Evolutionary conservation across 2,888 invertebrate species (phyloP).

Genomic region (Philhelius pedissequus): DNA sequence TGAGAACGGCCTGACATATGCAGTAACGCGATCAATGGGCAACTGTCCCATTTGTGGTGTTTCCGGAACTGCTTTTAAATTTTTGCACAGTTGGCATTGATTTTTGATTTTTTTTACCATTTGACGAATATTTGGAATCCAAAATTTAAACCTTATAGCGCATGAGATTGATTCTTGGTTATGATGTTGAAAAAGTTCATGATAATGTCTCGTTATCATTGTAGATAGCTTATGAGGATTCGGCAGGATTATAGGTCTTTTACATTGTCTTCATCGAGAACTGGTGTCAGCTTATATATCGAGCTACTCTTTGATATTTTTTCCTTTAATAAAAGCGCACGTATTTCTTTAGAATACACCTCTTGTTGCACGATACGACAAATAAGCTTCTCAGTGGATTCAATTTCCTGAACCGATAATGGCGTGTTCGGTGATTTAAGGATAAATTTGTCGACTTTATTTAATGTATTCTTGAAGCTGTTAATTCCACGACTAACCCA

Average conservation of each 20-base stretch:
- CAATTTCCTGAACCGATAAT: not conserved
- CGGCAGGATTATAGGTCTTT: not conserved
- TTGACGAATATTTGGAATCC: too few relatives aligned
- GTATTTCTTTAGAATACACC: slow-evolving; percentile 7
- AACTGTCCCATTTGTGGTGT: too few relatives aligned
- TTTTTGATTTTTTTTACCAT: too few relatives aligned
- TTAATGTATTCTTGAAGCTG: not conserved
- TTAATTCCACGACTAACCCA: not conserved
- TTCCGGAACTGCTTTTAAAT: too few relatives aligned
- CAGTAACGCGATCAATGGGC: too few relatives aligned
- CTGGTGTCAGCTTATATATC: slow-evolving; percentile 18
- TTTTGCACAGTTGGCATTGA: too few relatives aligned
- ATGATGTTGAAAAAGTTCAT: too few relatives aligned
- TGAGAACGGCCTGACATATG: too few relatives aligned
- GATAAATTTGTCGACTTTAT: not conserved
- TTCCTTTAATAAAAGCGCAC: not conserved
- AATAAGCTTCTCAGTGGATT: not conserved
- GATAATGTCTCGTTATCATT: too few relatives aligned
- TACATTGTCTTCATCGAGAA: slow-evolving; percentile 11
- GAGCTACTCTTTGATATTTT: slow-evolving; percentile 1
- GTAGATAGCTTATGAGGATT: too few relatives aligned
- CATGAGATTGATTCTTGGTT: too few relatives aligned
- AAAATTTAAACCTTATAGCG: too few relatives aligned
- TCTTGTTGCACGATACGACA: slow-evolving; percentile 14
- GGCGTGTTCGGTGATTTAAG: not conserved